A percentile compares a stretch with the other conserved stretches of the same genome.
phyloP scores from a whole-genome alignment of 92 coral and sea anemone species.

The Actinernus sp. region DNA sequence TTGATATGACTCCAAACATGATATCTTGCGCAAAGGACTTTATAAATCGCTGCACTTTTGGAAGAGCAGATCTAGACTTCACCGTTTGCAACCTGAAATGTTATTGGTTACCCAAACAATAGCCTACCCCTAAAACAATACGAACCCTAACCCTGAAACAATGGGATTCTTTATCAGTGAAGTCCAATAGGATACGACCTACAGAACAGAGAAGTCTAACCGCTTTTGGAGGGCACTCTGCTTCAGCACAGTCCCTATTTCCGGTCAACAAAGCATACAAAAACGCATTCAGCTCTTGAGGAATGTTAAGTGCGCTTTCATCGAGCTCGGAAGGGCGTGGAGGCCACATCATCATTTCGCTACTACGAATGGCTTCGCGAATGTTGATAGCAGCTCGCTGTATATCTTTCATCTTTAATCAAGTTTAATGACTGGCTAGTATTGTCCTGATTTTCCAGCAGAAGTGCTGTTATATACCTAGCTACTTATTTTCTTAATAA shows the following conservation, averaged over 20 bases:
- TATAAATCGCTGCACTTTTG: constrained; percentile 33
- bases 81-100: too few species aligned
- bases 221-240: constrained; percentile 39
- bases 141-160: too few species aligned
- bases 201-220: too few species aligned
- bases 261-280: constrained; percentile 34
- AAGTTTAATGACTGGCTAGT: constrained; percentile 6
- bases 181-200: too few species aligned
- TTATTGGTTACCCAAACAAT: too few species aligned
- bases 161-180: too few species aligned
- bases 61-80: too few species aligned
- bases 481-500: constrained; percentile 6
- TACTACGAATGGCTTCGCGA: constrained; percentile 23
- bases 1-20: constrained; percentile 61
- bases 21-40: constrained; percentile 65
- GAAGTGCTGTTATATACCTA: neutral
- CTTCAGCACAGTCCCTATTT: constrained; percentile 1
- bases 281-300: constrained; percentile 40
- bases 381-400: constrained; percentile 20
- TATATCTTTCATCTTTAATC: constrained; percentile 10
- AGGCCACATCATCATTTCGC: constrained; percentile 37
- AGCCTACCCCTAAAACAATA: too few species aligned
- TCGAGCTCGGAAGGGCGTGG: constrained; percentile 34
- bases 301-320: constrained; percentile 31
- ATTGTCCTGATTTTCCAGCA: neutral